These are phyloP conservation scores for Acanthopagrus latus DNA, from an alignment of 2,797 vertebrate genomes.

Conservation along the genomic window DNA sequence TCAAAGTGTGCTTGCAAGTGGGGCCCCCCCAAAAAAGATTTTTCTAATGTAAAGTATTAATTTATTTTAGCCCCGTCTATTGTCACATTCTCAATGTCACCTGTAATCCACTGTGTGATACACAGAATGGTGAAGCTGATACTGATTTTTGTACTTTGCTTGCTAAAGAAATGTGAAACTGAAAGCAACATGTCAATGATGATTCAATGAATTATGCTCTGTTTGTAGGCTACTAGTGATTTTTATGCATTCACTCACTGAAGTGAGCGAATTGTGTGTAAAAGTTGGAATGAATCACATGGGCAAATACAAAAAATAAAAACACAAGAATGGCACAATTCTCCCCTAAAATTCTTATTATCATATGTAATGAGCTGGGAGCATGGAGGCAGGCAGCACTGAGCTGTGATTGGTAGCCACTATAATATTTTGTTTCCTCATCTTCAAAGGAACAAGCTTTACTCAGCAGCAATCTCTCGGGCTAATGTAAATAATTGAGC, in stretches of 20 bases:
- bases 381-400: neutral
- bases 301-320: neutral
- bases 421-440: neutral
- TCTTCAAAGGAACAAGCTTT: neutral
- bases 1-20: too few species aligned
- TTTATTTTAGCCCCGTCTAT: too few species aligned
- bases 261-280: neutral
- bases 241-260: neutral
- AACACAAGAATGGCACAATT: neutral
- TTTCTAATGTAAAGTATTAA: too few species aligned
- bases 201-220: neutral
- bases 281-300: neutral
- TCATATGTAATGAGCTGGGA: neutral
- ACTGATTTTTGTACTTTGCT: neutral
- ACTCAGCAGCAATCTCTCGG: slow-evolving; percentile 21
- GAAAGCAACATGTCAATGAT: neutral
- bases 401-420: neutral
- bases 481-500: slow-evolving; percentile 71
- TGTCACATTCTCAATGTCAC: too few species aligned
- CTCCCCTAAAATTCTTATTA: neutral
- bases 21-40: too few species aligned
- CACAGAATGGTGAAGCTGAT: too few species aligned
- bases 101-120: too few species aligned
- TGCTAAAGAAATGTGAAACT: neutral
- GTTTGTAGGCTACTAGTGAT: slow-evolving; percentile 9